Evolutionary conservation across 2,797 vertebrate genomes (phyloP).

Genomic region (Ptychadena robeensis): DNA sequence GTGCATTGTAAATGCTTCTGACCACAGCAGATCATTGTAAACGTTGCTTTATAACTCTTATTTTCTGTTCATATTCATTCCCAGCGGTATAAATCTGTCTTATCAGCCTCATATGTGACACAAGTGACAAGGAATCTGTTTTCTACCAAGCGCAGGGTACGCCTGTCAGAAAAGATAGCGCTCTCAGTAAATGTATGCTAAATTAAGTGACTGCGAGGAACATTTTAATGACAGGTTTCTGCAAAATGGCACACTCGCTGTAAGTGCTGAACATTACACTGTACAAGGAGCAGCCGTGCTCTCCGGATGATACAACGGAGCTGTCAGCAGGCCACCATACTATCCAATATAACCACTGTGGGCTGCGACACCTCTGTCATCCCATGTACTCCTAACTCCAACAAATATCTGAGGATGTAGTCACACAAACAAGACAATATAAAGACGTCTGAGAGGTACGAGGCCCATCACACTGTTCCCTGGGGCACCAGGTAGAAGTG

Average conservation of each 20-base stretch:
- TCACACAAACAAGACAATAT: neutral
- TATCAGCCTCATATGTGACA: neutral
- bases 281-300: neutral
- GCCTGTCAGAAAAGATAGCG: slow-evolving; percentile 29
- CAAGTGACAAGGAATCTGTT: slow-evolving; percentile 25
- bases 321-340: slow-evolving; percentile 11
- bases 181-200: neutral
- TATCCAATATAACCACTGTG: neutral
- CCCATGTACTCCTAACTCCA: neutral
- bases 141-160: neutral
- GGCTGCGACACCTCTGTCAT: neutral
- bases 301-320: slow-evolving; percentile 15
- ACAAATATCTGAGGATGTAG: neutral
- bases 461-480: neutral
- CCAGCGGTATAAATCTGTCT: neutral
- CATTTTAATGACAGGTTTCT: slow-evolving; percentile 48
- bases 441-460: neutral
- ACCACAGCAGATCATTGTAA: too few species aligned
- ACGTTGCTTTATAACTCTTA: neutral
- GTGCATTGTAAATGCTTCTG: too few species aligned
- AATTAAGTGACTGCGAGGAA: slow-evolving; percentile 23
- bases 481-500: neutral
- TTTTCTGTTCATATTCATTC: neutral
- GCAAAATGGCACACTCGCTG: slow-evolving; percentile 22
- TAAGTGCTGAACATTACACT: neutral